Evolutionary conservation across 2,113 vertebrate genomes (phyloP).

Genomic region (Hippoglossus stenolepis): DNA sequence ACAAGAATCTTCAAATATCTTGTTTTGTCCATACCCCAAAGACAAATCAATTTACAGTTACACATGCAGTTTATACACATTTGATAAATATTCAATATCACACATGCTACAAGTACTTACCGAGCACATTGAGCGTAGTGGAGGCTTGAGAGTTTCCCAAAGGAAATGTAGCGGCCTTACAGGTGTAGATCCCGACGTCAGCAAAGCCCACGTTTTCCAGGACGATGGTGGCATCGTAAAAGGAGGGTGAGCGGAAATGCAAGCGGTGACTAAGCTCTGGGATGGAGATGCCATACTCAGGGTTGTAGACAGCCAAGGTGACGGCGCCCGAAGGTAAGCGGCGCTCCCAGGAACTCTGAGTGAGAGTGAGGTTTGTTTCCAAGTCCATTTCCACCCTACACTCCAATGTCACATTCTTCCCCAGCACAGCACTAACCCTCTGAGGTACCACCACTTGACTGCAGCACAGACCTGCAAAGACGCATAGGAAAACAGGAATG

Average conservation of each 20-base stretch:
- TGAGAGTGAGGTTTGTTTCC: slow-evolving; percentile 88
- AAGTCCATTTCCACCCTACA: slow-evolving; percentile 88
- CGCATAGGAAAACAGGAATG: slow-evolving; percentile 5
- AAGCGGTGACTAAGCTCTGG: slow-evolving; percentile 89
- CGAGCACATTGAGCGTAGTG: slow-evolving; percentile 90
- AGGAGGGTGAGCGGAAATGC: slow-evolving; percentile 90
- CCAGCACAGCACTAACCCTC: slow-evolving; percentile 91
- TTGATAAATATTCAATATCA: slow-evolving; percentile 7
- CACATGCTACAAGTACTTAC: slow-evolving; percentile 74
- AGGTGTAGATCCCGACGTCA: slow-evolving; percentile 93
- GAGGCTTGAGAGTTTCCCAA: slow-evolving; percentile 93
- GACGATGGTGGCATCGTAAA: slow-evolving; percentile 91
- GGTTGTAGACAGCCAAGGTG: slow-evolving; percentile 95
- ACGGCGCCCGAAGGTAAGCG: slow-evolving; percentile 86
- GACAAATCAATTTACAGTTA: neutral
- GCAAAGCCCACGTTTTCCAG: slow-evolving; percentile 93
- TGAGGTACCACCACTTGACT: slow-evolving; percentile 91
- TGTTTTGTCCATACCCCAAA: too few species aligned
- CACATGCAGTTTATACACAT: neutral
- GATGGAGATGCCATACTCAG: slow-evolving; percentile 91
- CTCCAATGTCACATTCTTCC: slow-evolving; percentile 93
- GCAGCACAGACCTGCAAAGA: slow-evolving; percentile 86
- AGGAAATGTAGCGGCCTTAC: slow-evolving; percentile 96
- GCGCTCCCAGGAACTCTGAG: slow-evolving; percentile 96
- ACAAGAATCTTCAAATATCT: too few species aligned